Evolutionary conservation across 2,888 invertebrate species (phyloP).

Genomic region (Ochropleura plecta): DNA sequence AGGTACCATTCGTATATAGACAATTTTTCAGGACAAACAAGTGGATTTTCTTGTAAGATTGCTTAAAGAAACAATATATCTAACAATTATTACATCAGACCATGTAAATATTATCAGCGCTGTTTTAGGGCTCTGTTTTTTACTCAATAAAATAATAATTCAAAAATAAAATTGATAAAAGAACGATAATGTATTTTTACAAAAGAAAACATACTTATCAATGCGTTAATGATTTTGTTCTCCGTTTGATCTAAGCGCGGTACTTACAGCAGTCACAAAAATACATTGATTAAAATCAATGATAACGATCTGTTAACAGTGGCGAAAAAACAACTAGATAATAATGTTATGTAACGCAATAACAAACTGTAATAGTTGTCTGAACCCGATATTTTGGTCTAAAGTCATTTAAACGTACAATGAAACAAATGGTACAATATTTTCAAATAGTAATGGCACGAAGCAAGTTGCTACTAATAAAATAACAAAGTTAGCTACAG

Average conservation of each 20-base stretch:
- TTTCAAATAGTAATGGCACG: not conserved
- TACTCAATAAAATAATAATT: constrained; percentile 40
- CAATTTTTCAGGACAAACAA: not conserved
- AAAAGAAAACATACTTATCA: constrained; percentile 36
- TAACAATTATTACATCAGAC: constrained; percentile 5
- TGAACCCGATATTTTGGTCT: not conserved
- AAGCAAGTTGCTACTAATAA: not conserved
- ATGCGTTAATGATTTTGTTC: constrained; percentile 29
- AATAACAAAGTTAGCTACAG: not conserved
- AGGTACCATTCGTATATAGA: not conserved
- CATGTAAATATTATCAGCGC: constrained; percentile 22
- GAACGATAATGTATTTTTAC: constrained; percentile 17
- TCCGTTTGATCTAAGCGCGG: constrained; percentile 37
- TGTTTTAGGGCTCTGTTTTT: constrained; percentile 44
- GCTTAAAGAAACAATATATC: not conserved
- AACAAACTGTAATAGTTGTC: not conserved
- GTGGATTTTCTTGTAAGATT: not conserved
- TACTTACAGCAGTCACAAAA: constrained; percentile 18
- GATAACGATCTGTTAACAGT: constrained; percentile 33
- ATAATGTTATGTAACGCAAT: constrained; percentile 3
- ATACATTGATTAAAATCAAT: constrained; percentile 28
- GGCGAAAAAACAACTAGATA: constrained; percentile 14
- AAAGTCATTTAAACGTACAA: not conserved
- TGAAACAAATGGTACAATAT: not conserved
- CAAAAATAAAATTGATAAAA: constrained; percentile 25